These are phyloP conservation scores for Epinephelus awoara DNA, from an alignment of 2,797 vertebrate species.

Conservation along the genomic window DNA sequence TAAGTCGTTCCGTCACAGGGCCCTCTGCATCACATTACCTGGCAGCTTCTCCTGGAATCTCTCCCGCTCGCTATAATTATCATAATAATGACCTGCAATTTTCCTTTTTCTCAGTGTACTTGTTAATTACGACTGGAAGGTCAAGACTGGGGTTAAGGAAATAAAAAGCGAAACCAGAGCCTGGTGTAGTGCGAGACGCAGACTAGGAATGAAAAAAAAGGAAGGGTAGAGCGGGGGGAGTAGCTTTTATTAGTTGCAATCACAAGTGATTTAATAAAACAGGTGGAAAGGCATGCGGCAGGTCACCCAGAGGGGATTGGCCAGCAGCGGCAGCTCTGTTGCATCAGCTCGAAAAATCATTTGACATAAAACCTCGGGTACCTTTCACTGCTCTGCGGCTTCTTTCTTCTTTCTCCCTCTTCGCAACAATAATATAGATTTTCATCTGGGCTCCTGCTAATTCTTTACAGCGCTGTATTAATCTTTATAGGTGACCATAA, in stretches of 20 bases:
- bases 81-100: slow-evolving; percentile 84
- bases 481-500: slow-evolving; percentile 66
- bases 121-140: slow-evolving; percentile 80
- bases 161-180: slow-evolving; percentile 76
- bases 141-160: slow-evolving; percentile 82
- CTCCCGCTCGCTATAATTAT: slow-evolving; percentile 78
- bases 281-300: slow-evolving; percentile 62
- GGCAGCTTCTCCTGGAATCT: slow-evolving; percentile 75
- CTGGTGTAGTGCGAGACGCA: slow-evolving; percentile 47
- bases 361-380: slow-evolving; percentile 47
- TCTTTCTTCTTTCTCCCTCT: slow-evolving; percentile 21
- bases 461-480: slow-evolving; percentile 56
- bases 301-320: slow-evolving; percentile 69
- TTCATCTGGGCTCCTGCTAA: slow-evolving; percentile 53
- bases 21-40: slow-evolving; percentile 68
- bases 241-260: slow-evolving; percentile 75
- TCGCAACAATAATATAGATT: slow-evolving; percentile 20
- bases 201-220: slow-evolving; percentile 41
- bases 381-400: slow-evolving; percentile 21
- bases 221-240: background rate
- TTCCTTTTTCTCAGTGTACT: slow-evolving; percentile 82
- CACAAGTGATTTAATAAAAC: slow-evolving; percentile 73
- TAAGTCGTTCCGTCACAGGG: slow-evolving; percentile 56
- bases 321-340: slow-evolving; percentile 33
- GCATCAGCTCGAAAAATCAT: slow-evolving; percentile 66